phyloP scores from a whole-genome alignment of 2,797 vertebrate genomes.

The Bryconaethiops microstoma region DNA sequence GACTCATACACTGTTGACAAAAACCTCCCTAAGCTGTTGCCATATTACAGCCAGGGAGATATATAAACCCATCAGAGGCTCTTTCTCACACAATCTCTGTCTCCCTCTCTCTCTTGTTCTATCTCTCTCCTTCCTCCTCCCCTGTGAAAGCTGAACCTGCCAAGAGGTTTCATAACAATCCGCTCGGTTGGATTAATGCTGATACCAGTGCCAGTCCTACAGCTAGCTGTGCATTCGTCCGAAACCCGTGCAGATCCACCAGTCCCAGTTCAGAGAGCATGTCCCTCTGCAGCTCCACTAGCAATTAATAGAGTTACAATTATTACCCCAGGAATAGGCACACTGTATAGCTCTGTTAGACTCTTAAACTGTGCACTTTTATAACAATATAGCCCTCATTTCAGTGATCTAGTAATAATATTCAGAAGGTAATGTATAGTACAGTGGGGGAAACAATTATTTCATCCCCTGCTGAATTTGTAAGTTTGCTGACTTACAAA shows the following conservation, averaged over 20 bases:
- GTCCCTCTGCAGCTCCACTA: conserved; percentile 19
- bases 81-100: conserved; percentile 2
- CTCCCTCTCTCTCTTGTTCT: conserved; percentile 43
- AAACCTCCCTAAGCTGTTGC: conserved; percentile 48
- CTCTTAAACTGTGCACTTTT: background rate
- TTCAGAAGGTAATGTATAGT: too few species aligned
- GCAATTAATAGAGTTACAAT: background rate
- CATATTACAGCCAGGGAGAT: conserved; percentile 48
- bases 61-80: conserved; percentile 43
- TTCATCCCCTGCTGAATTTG: too few species aligned
- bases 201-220: conserved; percentile 60
- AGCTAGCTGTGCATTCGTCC: conserved; percentile 40
- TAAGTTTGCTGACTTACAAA: too few species aligned
- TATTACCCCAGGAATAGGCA: background rate
- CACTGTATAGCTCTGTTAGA: too few species aligned
- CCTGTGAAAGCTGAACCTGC: conserved; percentile 60
- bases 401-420: too few species aligned
- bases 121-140: conserved; percentile 53
- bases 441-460: too few species aligned
- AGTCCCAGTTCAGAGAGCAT: background rate
- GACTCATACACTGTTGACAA: conserved; percentile 47
- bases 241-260: conserved; percentile 5
- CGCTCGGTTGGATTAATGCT: conserved; percentile 67
- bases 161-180: conserved; percentile 70
- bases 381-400: too few species aligned